Conservation (phyloP, 1,140 invertebrate genomes). For the Lerema accius region DNA sequence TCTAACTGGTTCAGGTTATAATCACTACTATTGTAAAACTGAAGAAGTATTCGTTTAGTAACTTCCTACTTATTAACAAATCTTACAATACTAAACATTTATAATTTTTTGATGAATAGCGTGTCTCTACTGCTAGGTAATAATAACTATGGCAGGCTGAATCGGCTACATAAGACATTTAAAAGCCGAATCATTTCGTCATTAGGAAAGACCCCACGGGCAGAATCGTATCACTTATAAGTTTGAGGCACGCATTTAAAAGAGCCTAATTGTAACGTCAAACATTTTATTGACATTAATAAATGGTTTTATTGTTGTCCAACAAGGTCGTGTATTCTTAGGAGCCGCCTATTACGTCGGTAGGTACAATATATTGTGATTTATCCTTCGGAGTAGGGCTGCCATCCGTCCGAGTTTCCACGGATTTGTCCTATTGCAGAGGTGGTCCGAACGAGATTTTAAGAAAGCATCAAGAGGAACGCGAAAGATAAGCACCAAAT, state of each 20-base stretch:
- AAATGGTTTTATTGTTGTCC: conserved; percentile 27
- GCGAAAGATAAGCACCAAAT: no score
- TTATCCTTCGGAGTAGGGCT: conserved; percentile 25
- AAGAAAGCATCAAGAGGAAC: no score
- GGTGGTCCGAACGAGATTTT: no score
- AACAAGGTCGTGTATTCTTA: conserved; percentile 22
- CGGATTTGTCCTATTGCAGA: no score
- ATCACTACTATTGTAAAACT: conserved; percentile 23
- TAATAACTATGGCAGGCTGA: no score
- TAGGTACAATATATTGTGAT: conserved; percentile 14
- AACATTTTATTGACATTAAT: conserved; percentile 28
- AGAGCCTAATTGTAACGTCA: conserved; percentile 19
- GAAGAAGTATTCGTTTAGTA: not conserved
- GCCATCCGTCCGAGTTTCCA: no score
- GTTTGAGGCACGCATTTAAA: conserved; percentile 17
- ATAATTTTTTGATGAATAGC: no score
- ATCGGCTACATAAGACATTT: no score
- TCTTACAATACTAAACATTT: no score
- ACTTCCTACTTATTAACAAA: no score
- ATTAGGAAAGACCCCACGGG: not conserved
- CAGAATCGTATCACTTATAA: not conserved
- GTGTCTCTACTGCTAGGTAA: no score
- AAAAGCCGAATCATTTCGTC: not conserved
- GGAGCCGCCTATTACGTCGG: not conserved
- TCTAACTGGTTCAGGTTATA: conserved; percentile 36